Base-by-base conservation (phyloP, 1,140 invertebrate genomes). In the Drosophila melanica region DNA sequence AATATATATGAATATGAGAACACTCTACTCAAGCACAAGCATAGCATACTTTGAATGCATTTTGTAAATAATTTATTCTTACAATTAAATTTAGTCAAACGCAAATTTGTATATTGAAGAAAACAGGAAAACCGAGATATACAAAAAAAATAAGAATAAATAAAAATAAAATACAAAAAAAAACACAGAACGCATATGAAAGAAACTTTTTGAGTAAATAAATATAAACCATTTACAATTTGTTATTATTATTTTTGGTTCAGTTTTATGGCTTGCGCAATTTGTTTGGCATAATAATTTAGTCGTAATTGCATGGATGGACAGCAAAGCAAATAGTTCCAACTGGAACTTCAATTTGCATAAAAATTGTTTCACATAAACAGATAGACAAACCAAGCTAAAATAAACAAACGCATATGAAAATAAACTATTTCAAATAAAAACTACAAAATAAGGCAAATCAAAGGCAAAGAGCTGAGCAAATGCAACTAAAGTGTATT, bases 381-480 rank as follows among this genome's bases (percentile, higher is more conserved):
- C 67, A 74, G 35, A 23, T 14, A 37, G 33, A 50, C 30, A 50
- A 53, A 42, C 55, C n/a, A 45, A 59, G 62, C 60, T 64, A 60
- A 67, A 74, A 77, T 62, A 33, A 37, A 44, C 41, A 63, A 80
- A 66, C 59, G 45, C 27, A 60, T 60, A 65, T 39, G 44, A 51
- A 50, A 64, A 55, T 55, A 45, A 55, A 66, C 66, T 51, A 78
- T 62, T 64, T 37, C 42, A 66, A 59, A 54, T 30, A 51, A 41
- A 67, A 64, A 71, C 47, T 62, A 78, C 63, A 69, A 78, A 81
- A 72, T 86, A 86, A 73, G 60, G 67, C 62, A 74, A 86, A 87
- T 87, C 79, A 79, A 87, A 86, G 79, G 60, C 47, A 70, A 54
- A 62, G 48, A 75, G 39, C 51, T n/a, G 11, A 77, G 10, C 42